These are phyloP conservation scores for Cuniculus paca DNA, from an alignment of 2,797 vertebrate genomes.

Conservation along the genomic window DNA sequence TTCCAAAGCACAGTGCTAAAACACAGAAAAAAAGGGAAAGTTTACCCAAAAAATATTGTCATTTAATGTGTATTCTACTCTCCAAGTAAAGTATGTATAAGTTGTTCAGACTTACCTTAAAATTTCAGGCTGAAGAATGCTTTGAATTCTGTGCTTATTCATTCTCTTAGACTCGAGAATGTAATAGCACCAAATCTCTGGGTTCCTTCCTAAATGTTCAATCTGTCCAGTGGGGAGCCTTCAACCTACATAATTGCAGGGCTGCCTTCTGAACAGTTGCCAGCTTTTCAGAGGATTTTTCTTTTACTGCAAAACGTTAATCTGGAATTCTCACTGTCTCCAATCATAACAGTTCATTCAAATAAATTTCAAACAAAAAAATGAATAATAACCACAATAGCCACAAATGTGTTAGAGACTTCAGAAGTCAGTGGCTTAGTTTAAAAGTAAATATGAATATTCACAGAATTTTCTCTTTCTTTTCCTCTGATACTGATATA, in stretches of 20 bases:
- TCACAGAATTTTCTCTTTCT: slow-evolving; percentile 64
- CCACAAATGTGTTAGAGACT: slow-evolving; percentile 79
- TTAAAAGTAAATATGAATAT: slow-evolving; percentile 73
- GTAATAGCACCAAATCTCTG: slow-evolving; percentile 80
- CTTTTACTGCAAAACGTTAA: slow-evolving; percentile 84
- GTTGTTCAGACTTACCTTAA: slow-evolving; percentile 84
- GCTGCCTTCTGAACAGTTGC: slow-evolving; percentile 84
- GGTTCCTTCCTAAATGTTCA: slow-evolving; percentile 83
- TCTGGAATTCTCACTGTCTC: slow-evolving; percentile 86
- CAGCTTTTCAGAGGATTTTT: slow-evolving; percentile 83
- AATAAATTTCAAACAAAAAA: slow-evolving; percentile 84
- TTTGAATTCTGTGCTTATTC: slow-evolving; percentile 74
- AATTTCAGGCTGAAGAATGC: slow-evolving; percentile 43
- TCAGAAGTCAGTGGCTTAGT: slow-evolving; percentile 75
- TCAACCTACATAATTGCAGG: slow-evolving; percentile 86
- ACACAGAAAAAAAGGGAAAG: slow-evolving; percentile 57
- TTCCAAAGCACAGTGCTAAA: slow-evolving; percentile 71
- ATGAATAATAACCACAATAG: no score
- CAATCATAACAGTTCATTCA: slow-evolving; percentile 85
- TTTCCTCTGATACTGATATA: slow-evolving; percentile 52
- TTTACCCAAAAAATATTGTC: slow-evolving; percentile 61
- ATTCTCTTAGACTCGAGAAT: slow-evolving; percentile 62
- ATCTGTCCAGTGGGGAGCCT: slow-evolving; percentile 85
- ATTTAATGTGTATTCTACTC: slow-evolving; percentile 32
- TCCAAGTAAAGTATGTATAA: slow-evolving; percentile 44